Evolutionary conservation across 2,113 vertebrate genomes (phyloP).

Genomic region (Chiloscyllium plagiosum): DNA sequence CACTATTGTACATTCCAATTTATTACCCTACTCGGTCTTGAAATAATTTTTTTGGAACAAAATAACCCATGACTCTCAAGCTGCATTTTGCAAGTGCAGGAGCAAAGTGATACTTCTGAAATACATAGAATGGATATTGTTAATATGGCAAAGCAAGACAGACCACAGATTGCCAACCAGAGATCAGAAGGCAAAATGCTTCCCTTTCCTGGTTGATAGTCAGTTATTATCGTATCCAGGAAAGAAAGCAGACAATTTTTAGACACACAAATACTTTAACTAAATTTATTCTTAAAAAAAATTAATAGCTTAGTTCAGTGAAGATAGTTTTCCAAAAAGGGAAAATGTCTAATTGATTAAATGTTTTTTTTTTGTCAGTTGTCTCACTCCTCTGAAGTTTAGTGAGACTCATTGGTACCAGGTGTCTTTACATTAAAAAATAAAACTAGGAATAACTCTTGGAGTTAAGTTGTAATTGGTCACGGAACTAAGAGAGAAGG

Average conservation of each 20-base stretch:
- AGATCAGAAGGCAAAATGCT: neutral
- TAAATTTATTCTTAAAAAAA: neutral
- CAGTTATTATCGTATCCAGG: neutral
- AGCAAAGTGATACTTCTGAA: neutral
- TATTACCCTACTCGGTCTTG: neutral
- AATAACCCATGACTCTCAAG: neutral
- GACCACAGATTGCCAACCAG: too few relatives aligned
- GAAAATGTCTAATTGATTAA: neutral
- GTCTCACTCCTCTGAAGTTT: neutral
- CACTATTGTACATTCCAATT: too few relatives aligned
- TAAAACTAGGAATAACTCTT: too few relatives aligned
- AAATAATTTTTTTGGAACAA: neutral
- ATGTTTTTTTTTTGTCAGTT: neutral
- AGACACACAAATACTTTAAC: neutral
- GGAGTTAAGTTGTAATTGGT: too few relatives aligned
- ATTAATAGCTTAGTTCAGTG: neutral
- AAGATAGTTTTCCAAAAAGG: neutral
- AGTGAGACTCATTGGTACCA: too few relatives aligned
- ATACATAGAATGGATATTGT: too few relatives aligned
- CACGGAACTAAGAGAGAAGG: too few relatives aligned
- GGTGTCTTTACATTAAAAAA: too few relatives aligned
- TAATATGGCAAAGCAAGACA: too few relatives aligned
- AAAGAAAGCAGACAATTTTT: neutral
- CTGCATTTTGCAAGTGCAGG: neutral
- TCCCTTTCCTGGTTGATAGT: neutral